Base-by-base conservation (phyloP, 1,140 invertebrate species). In the Conopomorpha cramerella region DNA sequence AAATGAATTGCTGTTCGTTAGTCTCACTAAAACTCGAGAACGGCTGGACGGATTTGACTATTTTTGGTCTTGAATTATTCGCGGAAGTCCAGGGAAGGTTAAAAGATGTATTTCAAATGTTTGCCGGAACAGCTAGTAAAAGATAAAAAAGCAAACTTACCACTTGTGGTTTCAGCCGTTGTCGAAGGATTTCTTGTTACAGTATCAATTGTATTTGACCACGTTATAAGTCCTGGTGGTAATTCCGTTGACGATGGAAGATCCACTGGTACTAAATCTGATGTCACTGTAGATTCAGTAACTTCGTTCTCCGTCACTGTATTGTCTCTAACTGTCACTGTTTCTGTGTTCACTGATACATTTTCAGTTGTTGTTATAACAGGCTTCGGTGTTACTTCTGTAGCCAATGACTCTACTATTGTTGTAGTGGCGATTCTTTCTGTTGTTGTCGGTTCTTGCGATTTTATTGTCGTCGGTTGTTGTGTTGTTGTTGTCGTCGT, bases 131-230 rank as follows among this genome's bases (percentile, higher is more conserved):
- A n/a, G n/a, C n/a, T n/a, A n/a, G n/a, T n/a, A n/a, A n/a, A n/a
- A n/a, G n/a, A n/a, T n/a, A n/a, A n/a, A n/a, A n/a, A n/a, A n/a
- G n/a, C n/a, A n/a, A n/a, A n/a, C n/a, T n/a, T n/a, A n/a, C n/a
- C n/a, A n/a, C n/a, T n/a, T n/a, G n/a, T n/a, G n/a, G n/a, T n/a
- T n/a, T n/a, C n/a, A n/a, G n/a, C n/a, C n/a, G n/a, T n/a, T n/a
- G n/a, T n/a, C n/a, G n/a, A n/a, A n/a, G n/a, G n/a, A n/a, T n/a
- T n/a, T 34, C 70, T 65, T 1, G 66, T 57, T 1, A 46, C 51
- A 7, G 82, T 67, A 38, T 82, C 78, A 7, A 79, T 74, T 45
- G 79, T 74, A 8, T 79, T 80, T 10, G 84, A 80, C 84, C 84
- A 86, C 0, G 84, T 86, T 0, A 86, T 81, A 1, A 86, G 51